Evolutionary conservation across 2,797 vertebrate species (phyloP).

Genomic region (Anniella stebbinsi): DNA sequence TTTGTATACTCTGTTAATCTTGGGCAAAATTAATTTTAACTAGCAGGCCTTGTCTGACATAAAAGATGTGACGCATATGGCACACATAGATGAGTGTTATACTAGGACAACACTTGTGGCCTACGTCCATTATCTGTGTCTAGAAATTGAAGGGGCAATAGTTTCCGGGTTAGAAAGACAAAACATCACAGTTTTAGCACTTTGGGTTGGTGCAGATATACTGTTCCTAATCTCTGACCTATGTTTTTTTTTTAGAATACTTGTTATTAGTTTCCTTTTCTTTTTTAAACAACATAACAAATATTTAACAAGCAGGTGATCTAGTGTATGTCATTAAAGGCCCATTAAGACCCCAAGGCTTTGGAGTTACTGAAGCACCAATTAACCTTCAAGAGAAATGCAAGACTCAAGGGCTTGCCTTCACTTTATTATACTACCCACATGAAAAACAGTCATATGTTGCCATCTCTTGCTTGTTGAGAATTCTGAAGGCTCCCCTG

Average conservation of each 20-base stretch:
- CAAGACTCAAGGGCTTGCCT: background rate
- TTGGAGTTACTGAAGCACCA: background rate
- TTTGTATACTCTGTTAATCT: background rate
- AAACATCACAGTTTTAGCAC: background rate
- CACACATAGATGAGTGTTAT: no score
- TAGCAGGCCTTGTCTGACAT: background rate
- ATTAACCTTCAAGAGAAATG: background rate
- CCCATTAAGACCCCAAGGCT: background rate
- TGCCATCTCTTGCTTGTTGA: background rate
- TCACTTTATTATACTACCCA: background rate
- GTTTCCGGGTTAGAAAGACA: background rate
- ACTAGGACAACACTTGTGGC: background rate
- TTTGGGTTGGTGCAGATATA: background rate
- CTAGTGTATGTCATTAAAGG: no score
- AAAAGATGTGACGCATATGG: background rate
- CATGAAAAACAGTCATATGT: background rate
- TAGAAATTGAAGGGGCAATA: background rate
- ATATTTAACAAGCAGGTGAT: background rate
- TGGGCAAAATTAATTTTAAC: background rate
- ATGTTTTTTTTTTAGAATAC: background rate
- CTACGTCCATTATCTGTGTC: no score
- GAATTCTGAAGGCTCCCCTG: background rate
- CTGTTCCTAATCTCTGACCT: background rate
- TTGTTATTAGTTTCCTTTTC: background rate
- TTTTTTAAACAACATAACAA: background rate